Evolutionary conservation across 2,113 vertebrate species (phyloP).

Genomic region (Gobio gobio): DNA sequence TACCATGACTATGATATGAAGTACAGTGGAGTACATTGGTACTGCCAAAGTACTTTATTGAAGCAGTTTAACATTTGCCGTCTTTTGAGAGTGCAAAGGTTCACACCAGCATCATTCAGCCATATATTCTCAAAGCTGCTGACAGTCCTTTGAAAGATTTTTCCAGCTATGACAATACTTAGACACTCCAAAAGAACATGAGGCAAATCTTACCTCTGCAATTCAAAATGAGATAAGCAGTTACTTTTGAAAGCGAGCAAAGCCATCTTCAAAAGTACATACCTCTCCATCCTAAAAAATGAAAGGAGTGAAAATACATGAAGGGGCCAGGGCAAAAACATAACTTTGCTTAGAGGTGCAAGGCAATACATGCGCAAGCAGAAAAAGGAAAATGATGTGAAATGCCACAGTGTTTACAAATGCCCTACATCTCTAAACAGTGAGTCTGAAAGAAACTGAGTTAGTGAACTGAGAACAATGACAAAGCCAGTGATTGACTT

Average conservation of each 20-base stretch:
- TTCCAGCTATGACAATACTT: slow-evolving; percentile 14
- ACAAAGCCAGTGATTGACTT: not conserved
- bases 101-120: slow-evolving; percentile 17
- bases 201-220: slow-evolving; percentile 57
- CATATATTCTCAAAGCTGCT: slow-evolving; percentile 6
- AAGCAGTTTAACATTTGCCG: not conserved
- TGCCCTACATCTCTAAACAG: not conserved
- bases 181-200: slow-evolving; percentile 21
- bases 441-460: not conserved
- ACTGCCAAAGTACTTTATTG: not conserved
- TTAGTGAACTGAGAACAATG: slow-evolving; percentile 22
- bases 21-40: not conserved
- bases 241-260: slow-evolving; percentile 59
- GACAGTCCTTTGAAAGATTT: not conserved
- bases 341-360: slow-evolving; percentile 3
- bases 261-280: slow-evolving; percentile 65
- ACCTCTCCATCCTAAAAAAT: slow-evolving; percentile 89
- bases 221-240: slow-evolving; percentile 54
- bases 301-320: slow-evolving; percentile 63
- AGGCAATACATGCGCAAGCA: not conserved
- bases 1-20: not conserved
- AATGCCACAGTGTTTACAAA: slow-evolving; percentile 4
- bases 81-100: slow-evolving; percentile 1
- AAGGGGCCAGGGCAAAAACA: slow-evolving; percentile 23
- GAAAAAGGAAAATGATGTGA: not conserved